Evolutionary conservation across 2,113 vertebrate genomes (phyloP), one percentile per base, ranked within the genome.

Genomic region (Peucedramus taeniatus): DNA sequence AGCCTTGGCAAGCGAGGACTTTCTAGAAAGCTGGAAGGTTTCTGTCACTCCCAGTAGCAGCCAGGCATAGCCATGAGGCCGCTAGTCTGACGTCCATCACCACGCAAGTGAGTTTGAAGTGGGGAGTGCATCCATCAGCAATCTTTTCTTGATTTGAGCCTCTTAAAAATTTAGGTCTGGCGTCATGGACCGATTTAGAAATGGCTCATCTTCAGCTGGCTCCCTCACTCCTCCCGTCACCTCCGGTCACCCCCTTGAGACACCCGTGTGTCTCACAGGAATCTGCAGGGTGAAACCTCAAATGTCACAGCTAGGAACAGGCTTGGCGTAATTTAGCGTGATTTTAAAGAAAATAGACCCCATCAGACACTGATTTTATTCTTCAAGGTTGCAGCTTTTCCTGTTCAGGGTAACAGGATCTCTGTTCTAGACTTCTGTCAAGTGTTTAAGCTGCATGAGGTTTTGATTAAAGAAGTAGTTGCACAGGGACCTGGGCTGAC

Each of bases 391-490:
- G 86, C 79, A 66, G 93, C 76, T 86, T 93, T 86, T 83, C 27
- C 72, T 51, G 37, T 59, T 89, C 21, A 53, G 89, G 83, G 83
- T 83, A 92, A 70, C 72, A 11, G 5, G 21, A 83, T 94, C 80
- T 87, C 83, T 51, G 39, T 63, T 93, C 86, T 80, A 86, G 60
- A 69, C 89, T 95, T 93, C 90, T 90, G 90, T 94, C 80, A 75
- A 83, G 91, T 30, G 20, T 86, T 96, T 75, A 87, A 92, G 66
- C 89, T 89, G 91, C 83, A 17, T 71, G 94, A 95, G 83, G 83
- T 93, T 96, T 95, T 93, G 95, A 95, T 95, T 97, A 92, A 87
- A 92, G 94, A 64, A 95, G 89, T 8, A 35, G 94, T 81, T 94
- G 95, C 89, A 74, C 30, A 81, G 94, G 94, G 93, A 95, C 93